Conservation (phyloP, 1,140 invertebrate genomes). For the Drosophila bocki region DNA sequence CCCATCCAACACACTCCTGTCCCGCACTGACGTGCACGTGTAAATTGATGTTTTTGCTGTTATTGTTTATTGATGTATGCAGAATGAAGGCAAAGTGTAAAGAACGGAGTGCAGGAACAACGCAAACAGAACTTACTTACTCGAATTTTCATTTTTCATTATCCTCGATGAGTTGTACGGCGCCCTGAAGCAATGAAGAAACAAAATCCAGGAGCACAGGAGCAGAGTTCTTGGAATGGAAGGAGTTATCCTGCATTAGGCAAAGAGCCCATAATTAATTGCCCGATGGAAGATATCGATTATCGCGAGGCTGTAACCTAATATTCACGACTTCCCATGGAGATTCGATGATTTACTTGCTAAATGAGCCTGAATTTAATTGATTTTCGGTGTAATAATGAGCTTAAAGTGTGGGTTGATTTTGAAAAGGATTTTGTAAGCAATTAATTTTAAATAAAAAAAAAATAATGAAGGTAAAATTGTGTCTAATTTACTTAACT, state of each 20-base stretch:
- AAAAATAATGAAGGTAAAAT: not conserved
- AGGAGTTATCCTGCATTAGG: slow-evolving; percentile 24
- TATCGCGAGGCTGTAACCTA: slow-evolving; percentile 27
- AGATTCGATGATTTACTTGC: slow-evolving; percentile 34
- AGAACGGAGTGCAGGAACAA: slow-evolving; percentile 4
- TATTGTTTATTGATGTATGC: slow-evolving; percentile 57
- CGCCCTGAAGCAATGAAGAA: slow-evolving; percentile 7
- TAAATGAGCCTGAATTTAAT: slow-evolving; percentile 28
- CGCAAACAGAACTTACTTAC: slow-evolving; percentile 30
- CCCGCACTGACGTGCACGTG: slow-evolving; percentile 51
- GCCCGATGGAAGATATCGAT: slow-evolving; percentile 43
- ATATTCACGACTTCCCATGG: slow-evolving; percentile 18
- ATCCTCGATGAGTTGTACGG: not conserved
- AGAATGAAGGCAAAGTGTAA: slow-evolving; percentile 24
- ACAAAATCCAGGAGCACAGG: slow-evolving; percentile 1
- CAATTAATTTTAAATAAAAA: not conserved
- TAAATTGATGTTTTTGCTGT: slow-evolving; percentile 54
- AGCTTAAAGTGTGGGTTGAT: not conserved
- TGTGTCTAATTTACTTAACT: not conserved
- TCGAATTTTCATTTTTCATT: slow-evolving; percentile 48
- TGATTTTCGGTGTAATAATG: not conserved
- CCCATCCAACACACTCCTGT: slow-evolving; percentile 7
- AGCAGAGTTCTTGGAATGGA: not conserved
- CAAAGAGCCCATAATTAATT: slow-evolving; percentile 48
- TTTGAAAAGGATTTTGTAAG: not conserved